phyloP scores from a whole-genome alignment of 2,888 invertebrate genomes.

The Arctia plantaginis region DNA sequence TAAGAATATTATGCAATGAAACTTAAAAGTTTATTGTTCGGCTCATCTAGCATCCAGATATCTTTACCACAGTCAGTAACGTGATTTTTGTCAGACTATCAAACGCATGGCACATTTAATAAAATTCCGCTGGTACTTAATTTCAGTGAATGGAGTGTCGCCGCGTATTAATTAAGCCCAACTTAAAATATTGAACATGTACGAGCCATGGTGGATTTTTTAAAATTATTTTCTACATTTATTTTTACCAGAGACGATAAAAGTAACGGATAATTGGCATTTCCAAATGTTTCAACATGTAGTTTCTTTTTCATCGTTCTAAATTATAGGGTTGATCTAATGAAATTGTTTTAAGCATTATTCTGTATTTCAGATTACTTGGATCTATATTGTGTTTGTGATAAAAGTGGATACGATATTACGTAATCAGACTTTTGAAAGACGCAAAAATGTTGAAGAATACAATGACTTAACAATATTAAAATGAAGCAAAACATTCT shows the following conservation, averaged over 20 bases:
- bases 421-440: neutral
- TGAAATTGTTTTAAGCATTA: neutral
- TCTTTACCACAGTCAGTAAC: slow-evolving; percentile 55
- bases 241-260: slow-evolving; percentile 40
- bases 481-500: no score
- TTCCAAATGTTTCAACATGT: slow-evolving; percentile 24
- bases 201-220: slow-evolving; percentile 52
- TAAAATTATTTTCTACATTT: slow-evolving; percentile 43
- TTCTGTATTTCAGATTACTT: neutral
- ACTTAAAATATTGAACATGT: slow-evolving; percentile 70
- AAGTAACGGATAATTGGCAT: slow-evolving; percentile 39
- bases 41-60: slow-evolving; percentile 48
- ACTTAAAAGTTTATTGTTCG: neutral
- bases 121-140: slow-evolving; percentile 71
- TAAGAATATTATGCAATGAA: neutral
- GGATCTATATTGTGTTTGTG: neutral
- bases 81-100: slow-evolving; percentile 79
- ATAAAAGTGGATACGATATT: neutral
- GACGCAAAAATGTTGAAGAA: no score
- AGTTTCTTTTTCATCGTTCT: slow-evolving; percentile 16
- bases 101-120: slow-evolving; percentile 77
- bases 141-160: slow-evolving; percentile 72
- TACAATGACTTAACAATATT: no score
- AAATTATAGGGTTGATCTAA: neutral
- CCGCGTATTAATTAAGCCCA: slow-evolving; percentile 76